Conservation (phyloP, 2,113 vertebrate genomes). For the Atlantisia rogersi region DNA sequence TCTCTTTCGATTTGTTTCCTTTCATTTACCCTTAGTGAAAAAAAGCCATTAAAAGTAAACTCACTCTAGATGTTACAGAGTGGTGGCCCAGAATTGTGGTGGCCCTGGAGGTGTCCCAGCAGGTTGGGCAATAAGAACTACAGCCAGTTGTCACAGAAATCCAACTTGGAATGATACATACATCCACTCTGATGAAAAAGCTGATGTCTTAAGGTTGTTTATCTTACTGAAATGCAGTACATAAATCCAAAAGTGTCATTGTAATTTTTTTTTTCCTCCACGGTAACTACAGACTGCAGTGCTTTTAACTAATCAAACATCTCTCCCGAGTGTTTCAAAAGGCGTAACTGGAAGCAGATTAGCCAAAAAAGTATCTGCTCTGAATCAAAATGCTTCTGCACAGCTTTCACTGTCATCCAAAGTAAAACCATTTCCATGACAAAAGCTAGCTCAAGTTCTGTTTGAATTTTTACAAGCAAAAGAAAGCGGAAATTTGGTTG, state of each 20-base stretch:
- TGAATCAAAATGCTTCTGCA: not conserved
- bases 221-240: not conserved
- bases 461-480: not conserved
- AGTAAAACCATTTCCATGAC: not conserved
- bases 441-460: not conserved
- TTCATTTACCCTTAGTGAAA: not conserved
- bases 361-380: not conserved
- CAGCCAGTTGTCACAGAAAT: not conserved
- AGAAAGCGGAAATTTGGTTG: not conserved
- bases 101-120: not conserved
- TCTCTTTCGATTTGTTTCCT: not conserved
- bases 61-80: not conserved
- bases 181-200: not conserved
- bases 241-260: not conserved
- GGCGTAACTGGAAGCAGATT: not conserved
- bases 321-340: not conserved
- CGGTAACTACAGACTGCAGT: not conserved
- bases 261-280: not conserved
- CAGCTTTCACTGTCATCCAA: not conserved
- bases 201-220: not conserved
- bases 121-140: not conserved
- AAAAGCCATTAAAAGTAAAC: not conserved
- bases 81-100: too few species aligned
- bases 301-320: not conserved
- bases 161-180: not conserved